Percentiles rank a stretch among this genome's conserved stretches.
Evolutionary conservation across 2,797 vertebrate species (phyloP).

Genomic region (Loris lydekkerianus): DNA sequence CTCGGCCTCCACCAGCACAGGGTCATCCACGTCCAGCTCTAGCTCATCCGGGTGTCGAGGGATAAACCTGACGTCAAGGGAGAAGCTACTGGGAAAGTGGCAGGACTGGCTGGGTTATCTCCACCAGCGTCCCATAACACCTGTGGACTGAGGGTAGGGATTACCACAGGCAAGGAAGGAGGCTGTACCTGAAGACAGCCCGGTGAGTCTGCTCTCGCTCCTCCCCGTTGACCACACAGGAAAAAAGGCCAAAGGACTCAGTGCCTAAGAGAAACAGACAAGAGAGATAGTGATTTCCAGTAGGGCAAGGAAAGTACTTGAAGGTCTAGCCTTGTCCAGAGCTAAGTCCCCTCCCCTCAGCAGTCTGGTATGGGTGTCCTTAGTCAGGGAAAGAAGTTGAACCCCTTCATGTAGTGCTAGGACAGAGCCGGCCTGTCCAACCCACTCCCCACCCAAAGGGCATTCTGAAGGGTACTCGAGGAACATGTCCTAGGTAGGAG

Average conservation of each 20-base stretch:
- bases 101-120: accelerated
- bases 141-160: accelerated
- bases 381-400: not conserved
- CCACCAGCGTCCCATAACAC: accelerated
- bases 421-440: not conserved
- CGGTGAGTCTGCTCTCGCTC: slow-evolving; percentile 98
- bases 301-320: accelerated
- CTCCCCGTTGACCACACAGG: slow-evolving; percentile 96
- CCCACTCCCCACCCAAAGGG: accelerated
- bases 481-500: not conserved
- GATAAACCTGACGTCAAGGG: slow-evolving; percentile 93
- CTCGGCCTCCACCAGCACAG: slow-evolving; percentile 96
- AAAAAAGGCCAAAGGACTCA: slow-evolving; percentile 98
- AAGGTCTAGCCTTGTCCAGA: not conserved
- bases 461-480: not conserved
- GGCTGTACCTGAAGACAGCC: slow-evolving; percentile 96
- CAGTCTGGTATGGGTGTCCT: too few species aligned
- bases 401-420: too few species aligned
- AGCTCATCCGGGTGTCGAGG: slow-evolving; percentile 97
- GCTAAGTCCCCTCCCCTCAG: not conserved
- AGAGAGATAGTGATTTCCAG: not conserved
- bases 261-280: slow-evolving; percentile 90
- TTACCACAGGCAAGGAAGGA: accelerated
- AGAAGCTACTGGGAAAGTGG: not conserved
- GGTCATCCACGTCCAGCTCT: slow-evolving; percentile 97